phyloP scores from a whole-genome alignment of 2,113 vertebrate species.

The Spheniscus mendiculus region DNA sequence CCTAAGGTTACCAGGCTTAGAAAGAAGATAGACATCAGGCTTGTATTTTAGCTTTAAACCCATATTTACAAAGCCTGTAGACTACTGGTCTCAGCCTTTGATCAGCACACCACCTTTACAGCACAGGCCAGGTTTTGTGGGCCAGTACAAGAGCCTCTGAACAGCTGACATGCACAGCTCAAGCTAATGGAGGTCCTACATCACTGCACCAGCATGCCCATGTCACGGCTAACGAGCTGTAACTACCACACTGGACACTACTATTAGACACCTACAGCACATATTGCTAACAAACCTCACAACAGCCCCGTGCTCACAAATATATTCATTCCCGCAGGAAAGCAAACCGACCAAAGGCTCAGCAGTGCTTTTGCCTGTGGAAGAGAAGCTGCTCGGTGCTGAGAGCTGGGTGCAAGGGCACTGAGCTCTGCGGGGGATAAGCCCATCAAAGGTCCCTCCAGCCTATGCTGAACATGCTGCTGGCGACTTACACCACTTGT shows the following conservation, averaged over 20 bases:
- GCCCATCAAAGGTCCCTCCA: background rate
- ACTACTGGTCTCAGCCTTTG: background rate
- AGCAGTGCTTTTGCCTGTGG: background rate
- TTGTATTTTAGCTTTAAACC: background rate
- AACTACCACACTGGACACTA: background rate
- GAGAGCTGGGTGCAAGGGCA: accelerated
- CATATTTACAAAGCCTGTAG: accelerated
- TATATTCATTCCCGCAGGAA: accelerated
- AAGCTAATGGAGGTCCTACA: background rate
- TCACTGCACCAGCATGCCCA: background rate
- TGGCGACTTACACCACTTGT: background rate
- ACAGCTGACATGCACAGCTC: accelerated
- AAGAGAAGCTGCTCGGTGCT: background rate
- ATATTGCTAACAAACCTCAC: accelerated
- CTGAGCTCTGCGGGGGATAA: accelerated
- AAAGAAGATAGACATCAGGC: background rate
- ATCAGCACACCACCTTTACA: background rate
- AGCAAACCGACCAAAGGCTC: background rate
- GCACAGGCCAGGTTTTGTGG: background rate
- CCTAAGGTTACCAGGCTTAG: background rate
- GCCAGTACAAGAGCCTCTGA: background rate
- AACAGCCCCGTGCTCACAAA: background rate
- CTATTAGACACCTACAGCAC: background rate
- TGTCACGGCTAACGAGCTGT: accelerated
- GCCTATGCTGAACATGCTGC: background rate